phyloP scores from a whole-genome alignment of 2,797 vertebrate species.

The Hirundo rustica region DNA sequence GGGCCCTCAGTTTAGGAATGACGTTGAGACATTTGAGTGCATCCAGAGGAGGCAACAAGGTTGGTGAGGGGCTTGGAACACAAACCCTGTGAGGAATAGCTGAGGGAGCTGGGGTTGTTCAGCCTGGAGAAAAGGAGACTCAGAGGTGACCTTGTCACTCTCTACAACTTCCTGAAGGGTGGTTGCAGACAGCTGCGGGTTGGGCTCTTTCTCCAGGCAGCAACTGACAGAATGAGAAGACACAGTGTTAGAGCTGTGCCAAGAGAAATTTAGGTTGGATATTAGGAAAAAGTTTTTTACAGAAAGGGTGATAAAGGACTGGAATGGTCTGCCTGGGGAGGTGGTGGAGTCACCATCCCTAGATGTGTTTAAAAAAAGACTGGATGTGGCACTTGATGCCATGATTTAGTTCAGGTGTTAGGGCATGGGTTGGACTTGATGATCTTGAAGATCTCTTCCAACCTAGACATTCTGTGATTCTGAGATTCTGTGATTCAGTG shows the following conservation, averaged over 20 bases:
- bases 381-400: not conserved
- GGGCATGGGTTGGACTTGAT: not conserved
- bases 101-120: not conserved
- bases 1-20: not conserved
- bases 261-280: not conserved
- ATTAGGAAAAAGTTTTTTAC: not conserved
- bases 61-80: not conserved
- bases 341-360: not conserved
- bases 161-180: not conserved
- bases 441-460: not conserved
- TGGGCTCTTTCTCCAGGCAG: not conserved
- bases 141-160: not conserved
- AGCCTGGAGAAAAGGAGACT: not conserved
- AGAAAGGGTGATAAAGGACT: not conserved
- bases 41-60: not conserved
- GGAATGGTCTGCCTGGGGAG: not conserved
- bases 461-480: not conserved
- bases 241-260: not conserved
- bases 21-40: accelerated
- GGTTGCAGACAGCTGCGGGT: not conserved
- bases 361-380: not conserved
- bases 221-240: not conserved
- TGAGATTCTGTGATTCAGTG: not conserved
- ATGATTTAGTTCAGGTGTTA: not conserved
- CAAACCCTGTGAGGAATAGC: not conserved